Evolutionary conservation across 1,140 invertebrate genomes (phyloP).

Genomic region (Tachypleus tridentatus): DNA sequence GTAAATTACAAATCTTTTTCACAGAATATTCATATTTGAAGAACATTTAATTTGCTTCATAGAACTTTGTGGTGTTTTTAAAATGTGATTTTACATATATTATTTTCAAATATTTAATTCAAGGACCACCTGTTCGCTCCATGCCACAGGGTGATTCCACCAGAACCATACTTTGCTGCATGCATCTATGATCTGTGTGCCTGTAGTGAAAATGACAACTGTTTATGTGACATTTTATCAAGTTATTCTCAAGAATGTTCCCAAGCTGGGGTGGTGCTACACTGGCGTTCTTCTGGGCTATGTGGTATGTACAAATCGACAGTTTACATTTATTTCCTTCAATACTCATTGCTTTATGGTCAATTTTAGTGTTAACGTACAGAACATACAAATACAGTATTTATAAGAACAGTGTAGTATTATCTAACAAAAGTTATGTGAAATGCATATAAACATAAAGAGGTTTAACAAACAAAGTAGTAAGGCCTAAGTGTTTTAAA

Average conservation of each 20-base stretch:
- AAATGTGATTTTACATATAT: too few relatives aligned
- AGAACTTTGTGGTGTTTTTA: too few relatives aligned
- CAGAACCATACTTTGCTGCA: constrained; percentile 34
- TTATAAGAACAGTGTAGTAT: background rate
- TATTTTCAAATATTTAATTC: too few relatives aligned
- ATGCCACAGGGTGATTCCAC: constrained; percentile 13
- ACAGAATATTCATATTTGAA: too few relatives aligned
- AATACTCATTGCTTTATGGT: background rate
- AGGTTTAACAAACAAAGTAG: too few relatives aligned
- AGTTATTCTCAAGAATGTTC: constrained; percentile 78
- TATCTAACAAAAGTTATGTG: background rate
- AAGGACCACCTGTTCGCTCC: constrained; percentile 7
- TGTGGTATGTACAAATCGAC: constrained; percentile 13
- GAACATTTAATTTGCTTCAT: background rate
- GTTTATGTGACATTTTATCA: constrained; percentile 76
- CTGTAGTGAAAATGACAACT: constrained; percentile 56
- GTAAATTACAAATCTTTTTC: too few relatives aligned
- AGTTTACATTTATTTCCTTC: background rate
- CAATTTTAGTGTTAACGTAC: background rate
- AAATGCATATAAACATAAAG: too few relatives aligned
- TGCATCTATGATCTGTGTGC: constrained; percentile 84
- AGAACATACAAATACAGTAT: background rate
- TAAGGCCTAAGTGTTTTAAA: too few relatives aligned
- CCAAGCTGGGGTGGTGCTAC: constrained; percentile 44
- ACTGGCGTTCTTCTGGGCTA: constrained; percentile 15